phyloP scores from a whole-genome alignment of 2,797 vertebrate species.

The Phylloscopus collybita region DNA sequence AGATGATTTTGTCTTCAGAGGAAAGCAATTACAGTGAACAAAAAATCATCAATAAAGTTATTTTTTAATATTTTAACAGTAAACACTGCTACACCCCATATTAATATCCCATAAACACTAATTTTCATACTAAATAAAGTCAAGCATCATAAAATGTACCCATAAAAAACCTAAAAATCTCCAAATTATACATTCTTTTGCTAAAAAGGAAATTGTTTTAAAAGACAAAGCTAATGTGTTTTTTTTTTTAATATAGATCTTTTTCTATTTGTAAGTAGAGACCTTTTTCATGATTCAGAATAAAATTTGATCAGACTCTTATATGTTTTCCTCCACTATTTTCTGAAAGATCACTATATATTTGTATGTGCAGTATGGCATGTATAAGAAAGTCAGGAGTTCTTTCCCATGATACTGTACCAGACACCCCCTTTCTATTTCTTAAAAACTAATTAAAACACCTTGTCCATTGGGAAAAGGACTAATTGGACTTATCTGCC shows the following conservation, averaged over 20 bases:
- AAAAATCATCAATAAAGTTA: background rate
- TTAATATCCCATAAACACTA: background rate
- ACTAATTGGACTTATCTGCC: conserved; percentile 64
- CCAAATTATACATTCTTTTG: background rate
- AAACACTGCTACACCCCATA: background rate
- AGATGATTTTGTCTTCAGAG: background rate
- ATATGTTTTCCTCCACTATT: background rate
- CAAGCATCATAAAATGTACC: background rate
- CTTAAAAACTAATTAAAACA: conserved; percentile 62
- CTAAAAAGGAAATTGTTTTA: background rate
- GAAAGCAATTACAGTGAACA: background rate
- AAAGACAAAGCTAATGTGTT: background rate
- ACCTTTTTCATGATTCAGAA: background rate
- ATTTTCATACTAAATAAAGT: background rate
- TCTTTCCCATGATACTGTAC: background rate
- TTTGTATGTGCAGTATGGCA: background rate
- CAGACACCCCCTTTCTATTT: background rate
- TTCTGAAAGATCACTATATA: background rate
- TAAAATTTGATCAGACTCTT: background rate
- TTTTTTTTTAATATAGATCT: background rate
- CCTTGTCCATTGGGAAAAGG: conserved; percentile 44
- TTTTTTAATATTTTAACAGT: background rate
- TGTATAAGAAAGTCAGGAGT: background rate
- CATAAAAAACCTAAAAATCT: background rate
- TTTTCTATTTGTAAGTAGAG: background rate